Percentiles rank a stretch among this genome's conserved stretches.
phyloP scores from a whole-genome alignment of 2,888 invertebrate genomes.

The Pecten maximus region DNA sequence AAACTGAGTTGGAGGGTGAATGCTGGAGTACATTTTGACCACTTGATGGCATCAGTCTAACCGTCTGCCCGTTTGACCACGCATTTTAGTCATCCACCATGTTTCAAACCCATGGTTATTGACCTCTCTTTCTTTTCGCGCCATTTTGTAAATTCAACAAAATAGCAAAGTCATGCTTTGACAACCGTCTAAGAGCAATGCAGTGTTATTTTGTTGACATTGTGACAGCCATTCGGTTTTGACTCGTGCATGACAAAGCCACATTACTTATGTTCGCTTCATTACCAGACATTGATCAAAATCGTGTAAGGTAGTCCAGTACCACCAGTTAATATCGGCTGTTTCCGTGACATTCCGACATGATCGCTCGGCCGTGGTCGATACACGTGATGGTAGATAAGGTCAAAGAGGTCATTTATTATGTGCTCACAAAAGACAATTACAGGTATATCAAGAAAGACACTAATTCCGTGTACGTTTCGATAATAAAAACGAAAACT shows the following conservation, averaged over 20 bases:
- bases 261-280: conserved; percentile 14
- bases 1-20: neutral
- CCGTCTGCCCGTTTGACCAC: neutral
- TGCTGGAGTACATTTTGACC: neutral
- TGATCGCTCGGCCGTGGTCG: neutral
- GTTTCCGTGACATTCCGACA: conserved; percentile 29
- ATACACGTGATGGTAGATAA: conserved; percentile 24
- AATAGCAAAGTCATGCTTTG: neutral
- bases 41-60: neutral
- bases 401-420: conserved; percentile 26
- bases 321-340: neutral
- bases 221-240: neutral
- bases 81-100: neutral
- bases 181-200: neutral
- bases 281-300: conserved; percentile 13
- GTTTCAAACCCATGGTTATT: neutral
- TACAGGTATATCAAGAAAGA: neutral
- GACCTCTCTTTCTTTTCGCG: neutral
- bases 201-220: neutral
- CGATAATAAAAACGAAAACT: neutral
- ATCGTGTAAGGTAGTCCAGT: neutral
- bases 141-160: neutral
- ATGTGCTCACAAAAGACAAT: conserved; percentile 13
- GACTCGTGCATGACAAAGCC: neutral
- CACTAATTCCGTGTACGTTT: conserved; percentile 13